Evolutionary conservation across 2,113 vertebrate species (phyloP), one percentile per base, ranked within the genome.

Genomic region (Stegostoma tigrinum): DNA sequence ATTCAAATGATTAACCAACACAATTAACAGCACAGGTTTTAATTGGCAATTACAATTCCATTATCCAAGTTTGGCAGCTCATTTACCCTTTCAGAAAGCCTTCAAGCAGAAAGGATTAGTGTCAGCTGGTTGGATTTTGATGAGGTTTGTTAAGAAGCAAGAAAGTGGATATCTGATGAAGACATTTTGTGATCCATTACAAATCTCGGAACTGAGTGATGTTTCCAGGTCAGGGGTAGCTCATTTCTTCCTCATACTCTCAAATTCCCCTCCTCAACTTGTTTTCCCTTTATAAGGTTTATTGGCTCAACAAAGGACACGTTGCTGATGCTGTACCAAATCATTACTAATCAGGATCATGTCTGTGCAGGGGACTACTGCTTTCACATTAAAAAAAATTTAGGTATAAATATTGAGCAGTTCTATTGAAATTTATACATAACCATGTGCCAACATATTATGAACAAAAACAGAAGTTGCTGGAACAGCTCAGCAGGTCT

Each of bases 21-120:
- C 97, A 96, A 97, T 97, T 97, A 97, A 96, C 96, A 95, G 97
- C 96, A 96, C 96, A 96, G 96, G 95, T 97, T 97, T 97, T 97
- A 97, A 97, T 97, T 97, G 97, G 96, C 97, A 97, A 97, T 97
- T 97, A 96, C 96, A 96, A 96, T 97, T 96, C 97, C 97, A 97
- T 97, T 97, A 97, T 83, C 96, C 90, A 96, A 94, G 96, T 83
- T 96, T 97, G 97, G 96, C 97, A 97, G 96, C 97, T 97, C 96
- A 96, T 96, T 97, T 96, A 96, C 96, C 96, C 96, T 96, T 96
- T 96, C 96, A 96, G 96, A 95, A 96, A 95, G 96, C 96, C 96
- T 96, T 95, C 96, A 85, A 96, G 97, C 96, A 96, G 95, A 95
- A 96, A 96, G 97, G 96, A 97, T 96, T 96, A 96, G 96, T 96